These are phyloP conservation scores for Prunella strophiata DNA, from an alignment of 2,797 vertebrate genomes.

Conservation along the genomic window DNA sequence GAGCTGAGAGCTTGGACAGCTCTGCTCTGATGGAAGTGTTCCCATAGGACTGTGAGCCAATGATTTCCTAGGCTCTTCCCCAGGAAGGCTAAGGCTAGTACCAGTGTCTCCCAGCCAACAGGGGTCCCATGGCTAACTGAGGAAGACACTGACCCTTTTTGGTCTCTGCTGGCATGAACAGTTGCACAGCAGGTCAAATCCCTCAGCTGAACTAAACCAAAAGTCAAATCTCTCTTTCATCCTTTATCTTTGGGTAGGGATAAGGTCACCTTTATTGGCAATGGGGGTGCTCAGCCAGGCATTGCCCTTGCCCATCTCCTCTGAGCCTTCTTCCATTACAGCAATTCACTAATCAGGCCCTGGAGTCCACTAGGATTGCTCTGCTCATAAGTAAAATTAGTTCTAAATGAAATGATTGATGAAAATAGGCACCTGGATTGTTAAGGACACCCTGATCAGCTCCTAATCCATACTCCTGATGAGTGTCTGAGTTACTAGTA, in stretches of 20 bases:
- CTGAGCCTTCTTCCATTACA: background rate
- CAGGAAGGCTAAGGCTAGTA: no score
- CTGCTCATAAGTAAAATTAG: background rate
- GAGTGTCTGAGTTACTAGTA: background rate
- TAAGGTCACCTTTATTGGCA: background rate
- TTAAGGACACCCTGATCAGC: background rate
- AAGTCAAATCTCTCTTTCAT: background rate
- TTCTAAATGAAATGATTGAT: background rate
- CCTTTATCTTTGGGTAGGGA: background rate
- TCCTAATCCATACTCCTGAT: background rate
- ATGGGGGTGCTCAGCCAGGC: no score
- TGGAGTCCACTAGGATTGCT: rapidly evolving
- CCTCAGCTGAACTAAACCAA: background rate
- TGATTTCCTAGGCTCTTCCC: no score
- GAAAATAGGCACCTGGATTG: background rate
- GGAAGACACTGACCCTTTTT: background rate
- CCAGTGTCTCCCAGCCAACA: no score
- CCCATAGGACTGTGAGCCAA: no score
- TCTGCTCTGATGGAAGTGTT: background rate
- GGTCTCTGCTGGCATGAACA: no score
- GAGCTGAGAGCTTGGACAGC: background rate
- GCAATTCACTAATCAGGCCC: no score
- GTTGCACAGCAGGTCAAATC: background rate
- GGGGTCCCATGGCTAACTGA: background rate
- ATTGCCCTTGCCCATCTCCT: background rate